A percentile compares a stretch with the other conserved stretches of the same genome.
Conservation (phyloP, 1,140 invertebrate species). For the Schmidtea mediterranea region DNA sequence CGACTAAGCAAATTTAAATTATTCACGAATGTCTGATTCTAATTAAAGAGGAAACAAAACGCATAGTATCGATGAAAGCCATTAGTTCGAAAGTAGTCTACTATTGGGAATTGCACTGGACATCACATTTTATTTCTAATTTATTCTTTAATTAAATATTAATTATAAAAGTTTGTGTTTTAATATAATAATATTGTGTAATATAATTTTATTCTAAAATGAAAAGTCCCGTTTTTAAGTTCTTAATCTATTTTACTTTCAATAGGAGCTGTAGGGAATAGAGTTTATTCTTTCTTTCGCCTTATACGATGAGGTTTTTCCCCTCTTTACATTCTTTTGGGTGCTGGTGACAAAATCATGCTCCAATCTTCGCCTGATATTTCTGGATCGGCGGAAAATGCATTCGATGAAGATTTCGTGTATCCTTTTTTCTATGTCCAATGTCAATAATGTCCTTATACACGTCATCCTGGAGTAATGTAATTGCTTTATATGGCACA, state of each 20-base stretch:
- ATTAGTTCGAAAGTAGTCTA: no score
- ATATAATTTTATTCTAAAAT: no score
- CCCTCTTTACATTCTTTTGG: constrained; percentile 53
- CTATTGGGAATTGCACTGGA: no score
- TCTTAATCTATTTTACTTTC: constrained; percentile 59
- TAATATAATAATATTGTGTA: no score
- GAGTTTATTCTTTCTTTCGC: constrained; percentile 44
- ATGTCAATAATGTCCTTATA: constrained; percentile 75
- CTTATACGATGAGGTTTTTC: constrained; percentile 39
- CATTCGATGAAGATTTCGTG: constrained; percentile 62
- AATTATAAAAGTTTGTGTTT: no score
- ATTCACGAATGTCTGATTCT: no score
- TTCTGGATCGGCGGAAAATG: constrained; percentile 61
- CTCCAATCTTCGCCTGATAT: constrained; percentile 85
- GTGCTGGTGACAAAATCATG: constrained; percentile 78
- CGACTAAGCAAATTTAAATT: no score
- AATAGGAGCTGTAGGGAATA: constrained; percentile 70
- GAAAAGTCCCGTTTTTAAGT: no score
- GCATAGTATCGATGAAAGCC: no score
- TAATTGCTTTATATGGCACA: constrained; percentile 62
- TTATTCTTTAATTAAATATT: no score
- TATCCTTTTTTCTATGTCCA: constrained; percentile 62
- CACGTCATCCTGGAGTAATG: constrained; percentile 49
- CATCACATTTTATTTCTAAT: no score
- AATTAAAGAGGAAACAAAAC: no score